A percentile compares a stretch with the other conserved stretches of the same genome.
These are phyloP conservation scores for Ceratina japonica DNA, from an alignment of 1,140 invertebrate genomes.

Conservation along the genomic window DNA sequence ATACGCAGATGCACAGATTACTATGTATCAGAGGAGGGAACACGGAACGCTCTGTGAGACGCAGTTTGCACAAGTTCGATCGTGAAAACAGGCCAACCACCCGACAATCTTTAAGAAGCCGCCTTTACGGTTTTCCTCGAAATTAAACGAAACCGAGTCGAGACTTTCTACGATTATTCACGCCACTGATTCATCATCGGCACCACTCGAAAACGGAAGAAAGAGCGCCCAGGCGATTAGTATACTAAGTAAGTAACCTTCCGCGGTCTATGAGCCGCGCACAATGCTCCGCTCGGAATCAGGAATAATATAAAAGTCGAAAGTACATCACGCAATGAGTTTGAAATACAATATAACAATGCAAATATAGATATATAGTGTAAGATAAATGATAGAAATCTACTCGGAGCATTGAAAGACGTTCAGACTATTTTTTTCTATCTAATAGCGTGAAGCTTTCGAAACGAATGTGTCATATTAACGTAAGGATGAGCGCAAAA, in stretches of 20 bases:
- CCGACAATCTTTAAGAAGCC: not conserved
- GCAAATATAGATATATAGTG: too few species aligned
- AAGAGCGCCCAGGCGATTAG: not conserved
- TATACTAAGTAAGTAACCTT: not conserved
- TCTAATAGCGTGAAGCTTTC: too few species aligned
- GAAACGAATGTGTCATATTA: not conserved
- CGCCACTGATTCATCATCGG: constrained; percentile 13
- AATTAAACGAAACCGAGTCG: constrained; percentile 10
- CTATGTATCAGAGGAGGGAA: not conserved
- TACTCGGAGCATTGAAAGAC: too few species aligned
- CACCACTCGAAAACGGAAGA: not conserved
- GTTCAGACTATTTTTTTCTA: too few species aligned
- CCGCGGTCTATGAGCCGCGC: not conserved
- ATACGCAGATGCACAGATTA: not conserved
- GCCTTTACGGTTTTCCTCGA: not conserved
- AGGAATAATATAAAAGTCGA: not conserved
- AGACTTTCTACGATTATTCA: constrained; percentile 31
- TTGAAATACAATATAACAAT: not conserved
- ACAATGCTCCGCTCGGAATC: not conserved
- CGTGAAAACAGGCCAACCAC: not conserved
- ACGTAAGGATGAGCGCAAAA: constrained; percentile 6
- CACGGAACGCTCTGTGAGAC: not conserved
- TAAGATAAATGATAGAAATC: too few species aligned
- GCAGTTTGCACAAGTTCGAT: constrained; percentile 6
- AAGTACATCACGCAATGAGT: not conserved